These are phyloP conservation scores for Aurelia aurita complex sp. Pacific DNA, from an alignment of 30 jellyfish, hydroid and myxozoan genomes.

Conservation along the genomic window DNA sequence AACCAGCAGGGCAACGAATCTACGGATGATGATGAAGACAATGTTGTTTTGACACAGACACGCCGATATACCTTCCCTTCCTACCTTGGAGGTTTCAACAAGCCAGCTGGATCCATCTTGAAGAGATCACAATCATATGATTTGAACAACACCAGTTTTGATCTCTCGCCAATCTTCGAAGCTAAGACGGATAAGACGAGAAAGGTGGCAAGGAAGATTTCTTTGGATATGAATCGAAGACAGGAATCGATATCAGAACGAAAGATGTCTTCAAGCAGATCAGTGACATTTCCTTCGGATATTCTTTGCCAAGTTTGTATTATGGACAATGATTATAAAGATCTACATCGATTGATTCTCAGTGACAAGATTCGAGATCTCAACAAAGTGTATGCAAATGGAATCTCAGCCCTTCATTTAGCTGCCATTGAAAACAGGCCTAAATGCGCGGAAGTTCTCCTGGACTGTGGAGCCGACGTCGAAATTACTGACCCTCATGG, in stretches of 20 bases:
- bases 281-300: constrained; percentile 70
- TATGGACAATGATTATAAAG: constrained; percentile 66
- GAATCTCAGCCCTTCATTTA: constrained; percentile 64
- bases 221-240: too few relatives aligned
- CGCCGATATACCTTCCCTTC: constrained; percentile 63
- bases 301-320: constrained; percentile 58
- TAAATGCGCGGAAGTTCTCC: constrained; percentile 63
- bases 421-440: constrained; percentile 63
- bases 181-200: background rate
- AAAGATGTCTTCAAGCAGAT: constrained; percentile 18
- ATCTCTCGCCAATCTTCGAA: constrained; percentile 14
- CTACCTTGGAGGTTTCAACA: constrained; percentile 11
- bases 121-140: constrained; percentile 51
- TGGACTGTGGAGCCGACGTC: constrained; percentile 69
- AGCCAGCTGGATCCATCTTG: constrained; percentile 55
- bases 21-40: constrained; percentile 16
- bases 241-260: too few relatives aligned
- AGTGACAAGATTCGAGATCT: constrained; percentile 47
- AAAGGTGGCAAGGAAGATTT: constrained; percentile 12
- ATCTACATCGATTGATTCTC: constrained; percentile 29
- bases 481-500: constrained; percentile 78
- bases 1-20: background rate
- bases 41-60: background rate
- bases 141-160: background rate
- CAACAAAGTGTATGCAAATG: constrained; percentile 71